Percentiles rank a stretch among this genome's conserved stretches.
Evolutionary conservation across 2,113 vertebrate genomes (phyloP).

Genomic region (Scatophagus argus): DNA sequence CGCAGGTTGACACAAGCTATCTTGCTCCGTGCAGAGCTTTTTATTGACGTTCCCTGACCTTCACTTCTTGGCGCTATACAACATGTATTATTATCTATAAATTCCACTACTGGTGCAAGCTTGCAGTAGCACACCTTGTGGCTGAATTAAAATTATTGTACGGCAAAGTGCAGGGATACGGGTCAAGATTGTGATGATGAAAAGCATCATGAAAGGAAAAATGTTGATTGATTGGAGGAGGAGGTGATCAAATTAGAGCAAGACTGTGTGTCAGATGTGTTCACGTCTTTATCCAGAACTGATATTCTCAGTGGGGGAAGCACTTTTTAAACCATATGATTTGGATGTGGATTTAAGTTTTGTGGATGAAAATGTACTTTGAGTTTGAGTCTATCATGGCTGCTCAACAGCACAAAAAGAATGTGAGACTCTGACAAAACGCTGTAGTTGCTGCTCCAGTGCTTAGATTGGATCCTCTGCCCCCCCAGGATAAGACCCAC

Average conservation of each 20-base stretch:
- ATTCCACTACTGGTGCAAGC: conserved; percentile 1
- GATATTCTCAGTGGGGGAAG: not conserved
- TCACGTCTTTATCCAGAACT: not conserved
- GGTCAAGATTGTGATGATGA: not conserved
- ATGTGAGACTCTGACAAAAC: conserved; percentile 29
- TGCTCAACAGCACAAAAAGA: not conserved
- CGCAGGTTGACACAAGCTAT: conserved; percentile 25
- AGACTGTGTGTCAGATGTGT: not conserved
- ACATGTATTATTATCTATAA: conserved; percentile 48
- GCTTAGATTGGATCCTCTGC: conserved; percentile 51
- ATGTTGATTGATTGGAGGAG: not conserved
- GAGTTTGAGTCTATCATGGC: conserved; percentile 1
- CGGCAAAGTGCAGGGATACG: not conserved
- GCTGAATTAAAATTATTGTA: not conserved
- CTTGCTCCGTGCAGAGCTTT: conserved; percentile 25
- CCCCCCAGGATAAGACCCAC: conserved; percentile 33
- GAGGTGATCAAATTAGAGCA: conserved; percentile 7
- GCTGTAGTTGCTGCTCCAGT: conserved; percentile 56
- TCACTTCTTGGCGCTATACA: conserved; percentile 30
- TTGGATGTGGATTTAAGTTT: not conserved
- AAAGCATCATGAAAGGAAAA: conserved; percentile 1
- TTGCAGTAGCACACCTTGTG: conserved; percentile 1
- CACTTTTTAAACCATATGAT: conserved; percentile 22
- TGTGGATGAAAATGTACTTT: conserved; percentile 6
- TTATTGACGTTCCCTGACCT: conserved; percentile 54